phyloP scores from a whole-genome alignment of 1,140 invertebrate species.

The Wasmannia auropunctata region DNA sequence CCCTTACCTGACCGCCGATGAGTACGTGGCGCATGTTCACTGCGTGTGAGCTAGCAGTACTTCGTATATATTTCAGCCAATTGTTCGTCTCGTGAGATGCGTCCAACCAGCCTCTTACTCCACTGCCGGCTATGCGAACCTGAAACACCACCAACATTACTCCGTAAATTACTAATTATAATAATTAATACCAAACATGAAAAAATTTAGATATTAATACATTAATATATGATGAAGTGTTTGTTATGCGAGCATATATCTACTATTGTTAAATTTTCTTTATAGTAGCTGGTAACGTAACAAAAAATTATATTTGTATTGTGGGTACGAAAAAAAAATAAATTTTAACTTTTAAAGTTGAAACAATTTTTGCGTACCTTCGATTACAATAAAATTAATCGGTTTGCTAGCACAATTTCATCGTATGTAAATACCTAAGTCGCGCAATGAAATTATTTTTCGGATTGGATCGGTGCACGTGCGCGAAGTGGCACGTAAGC shows the following conservation, averaged over 20 bases:
- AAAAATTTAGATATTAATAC: background rate
- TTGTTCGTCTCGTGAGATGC: constrained; percentile 90
- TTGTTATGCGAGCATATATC: background rate
- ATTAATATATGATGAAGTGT: background rate
- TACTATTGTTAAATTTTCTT: background rate
- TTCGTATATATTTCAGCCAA: constrained; percentile 93
- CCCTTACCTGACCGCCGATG: constrained; percentile 89
- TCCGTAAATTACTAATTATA: background rate
- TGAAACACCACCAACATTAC: constrained; percentile 81
- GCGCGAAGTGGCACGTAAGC: constrained; percentile 39
- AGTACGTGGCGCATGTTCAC: constrained; percentile 90
- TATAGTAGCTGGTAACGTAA: background rate
- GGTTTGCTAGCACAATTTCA: background rate
- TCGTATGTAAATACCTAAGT: background rate
- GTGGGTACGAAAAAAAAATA: background rate
- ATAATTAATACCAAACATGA: background rate
- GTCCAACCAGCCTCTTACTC: constrained; percentile 91
- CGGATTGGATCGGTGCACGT: constrained; percentile 40
- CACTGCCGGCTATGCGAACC: constrained; percentile 89
- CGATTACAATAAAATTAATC: background rate
- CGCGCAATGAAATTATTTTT: constrained; percentile 4
- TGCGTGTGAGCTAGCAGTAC: constrained; percentile 88
- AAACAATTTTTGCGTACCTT: background rate
- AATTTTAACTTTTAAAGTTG: background rate
- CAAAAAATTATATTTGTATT: background rate